Conservation (phyloP, 2,888 invertebrate genomes). For the Kryphioiulus occultus region DNA sequence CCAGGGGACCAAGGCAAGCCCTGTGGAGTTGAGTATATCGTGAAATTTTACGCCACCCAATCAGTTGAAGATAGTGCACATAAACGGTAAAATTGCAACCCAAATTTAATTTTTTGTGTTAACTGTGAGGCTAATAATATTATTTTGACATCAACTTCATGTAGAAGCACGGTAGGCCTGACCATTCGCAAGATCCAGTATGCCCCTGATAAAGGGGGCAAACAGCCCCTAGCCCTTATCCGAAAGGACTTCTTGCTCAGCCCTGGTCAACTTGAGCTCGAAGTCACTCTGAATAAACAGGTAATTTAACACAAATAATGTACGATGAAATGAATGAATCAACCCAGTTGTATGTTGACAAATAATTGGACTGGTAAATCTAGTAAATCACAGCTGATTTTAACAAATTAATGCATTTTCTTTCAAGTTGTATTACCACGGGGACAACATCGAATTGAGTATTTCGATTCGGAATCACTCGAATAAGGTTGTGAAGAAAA, state of each 20-base stretch:
- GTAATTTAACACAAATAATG: too few species aligned
- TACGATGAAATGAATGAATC: too few species aligned
- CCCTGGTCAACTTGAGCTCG: constrained; percentile 91
- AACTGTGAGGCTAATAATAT: neutral
- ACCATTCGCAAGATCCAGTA: constrained; percentile 92
- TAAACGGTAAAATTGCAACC: constrained; percentile 68
- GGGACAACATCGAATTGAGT: constrained; percentile 88
- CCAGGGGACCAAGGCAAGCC: constrained; percentile 86
- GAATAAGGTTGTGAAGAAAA: constrained; percentile 94
- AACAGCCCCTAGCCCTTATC: constrained; percentile 92
- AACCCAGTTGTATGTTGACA: too few species aligned
- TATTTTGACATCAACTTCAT: constrained; percentile 53
- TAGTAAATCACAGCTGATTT: too few species aligned
- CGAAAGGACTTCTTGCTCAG: constrained; percentile 94
- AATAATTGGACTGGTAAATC: too few species aligned
- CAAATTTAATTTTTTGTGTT: neutral
- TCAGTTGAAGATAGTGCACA: constrained; percentile 80
- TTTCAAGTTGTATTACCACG: constrained; percentile 82
- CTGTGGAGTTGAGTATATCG: constrained; percentile 86
- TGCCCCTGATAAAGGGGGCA: constrained; percentile 86
- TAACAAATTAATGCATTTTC: too few species aligned
- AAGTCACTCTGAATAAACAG: constrained; percentile 93
- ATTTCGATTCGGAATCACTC: constrained; percentile 91
- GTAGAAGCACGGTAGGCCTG: constrained; percentile 85
- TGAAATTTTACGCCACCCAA: constrained; percentile 86